Percentiles rank a stretch among this genome's conserved stretches.
Evolutionary conservation across 2,113 vertebrate genomes (phyloP).

Genomic region (Microtus ochrogaster): DNA sequence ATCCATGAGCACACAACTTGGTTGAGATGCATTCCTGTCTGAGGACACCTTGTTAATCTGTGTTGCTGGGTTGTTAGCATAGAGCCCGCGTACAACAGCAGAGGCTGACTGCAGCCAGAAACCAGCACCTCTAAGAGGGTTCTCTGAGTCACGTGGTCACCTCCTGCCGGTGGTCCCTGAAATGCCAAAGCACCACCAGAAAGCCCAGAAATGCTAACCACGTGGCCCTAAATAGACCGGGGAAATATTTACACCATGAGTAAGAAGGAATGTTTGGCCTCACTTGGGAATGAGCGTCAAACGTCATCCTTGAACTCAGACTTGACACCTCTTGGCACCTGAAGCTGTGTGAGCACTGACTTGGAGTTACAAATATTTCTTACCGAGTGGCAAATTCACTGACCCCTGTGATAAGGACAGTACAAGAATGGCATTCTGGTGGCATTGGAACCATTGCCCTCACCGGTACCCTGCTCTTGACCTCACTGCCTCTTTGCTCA

Average conservation of each 20-base stretch:
- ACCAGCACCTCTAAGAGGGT: neutral
- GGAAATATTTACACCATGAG: neutral
- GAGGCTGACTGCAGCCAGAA: neutral
- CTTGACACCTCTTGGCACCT: no score
- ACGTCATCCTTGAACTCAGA: neutral
- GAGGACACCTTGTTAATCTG: neutral
- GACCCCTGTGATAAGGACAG: no score
- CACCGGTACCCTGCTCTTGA: no score
- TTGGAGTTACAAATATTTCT: neutral
- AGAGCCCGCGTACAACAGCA: neutral
- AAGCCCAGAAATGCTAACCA: neutral
- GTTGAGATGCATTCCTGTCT: neutral
- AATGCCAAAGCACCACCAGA: no score
- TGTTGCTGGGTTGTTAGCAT: rapidly evolving
- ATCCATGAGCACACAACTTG: rapidly evolving
- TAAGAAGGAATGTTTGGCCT: neutral
- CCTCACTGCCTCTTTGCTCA: neutral
- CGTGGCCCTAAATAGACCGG: neutral
- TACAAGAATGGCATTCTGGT: neutral
- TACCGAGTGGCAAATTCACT: neutral
- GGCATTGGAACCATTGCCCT: neutral
- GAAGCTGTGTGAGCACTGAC: neutral
- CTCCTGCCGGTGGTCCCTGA: neutral
- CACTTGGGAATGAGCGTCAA: neutral
- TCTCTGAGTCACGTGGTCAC: no score